Base-by-base conservation (phyloP, 2,888 invertebrate genomes). In the Eumerus sabulonum region DNA sequence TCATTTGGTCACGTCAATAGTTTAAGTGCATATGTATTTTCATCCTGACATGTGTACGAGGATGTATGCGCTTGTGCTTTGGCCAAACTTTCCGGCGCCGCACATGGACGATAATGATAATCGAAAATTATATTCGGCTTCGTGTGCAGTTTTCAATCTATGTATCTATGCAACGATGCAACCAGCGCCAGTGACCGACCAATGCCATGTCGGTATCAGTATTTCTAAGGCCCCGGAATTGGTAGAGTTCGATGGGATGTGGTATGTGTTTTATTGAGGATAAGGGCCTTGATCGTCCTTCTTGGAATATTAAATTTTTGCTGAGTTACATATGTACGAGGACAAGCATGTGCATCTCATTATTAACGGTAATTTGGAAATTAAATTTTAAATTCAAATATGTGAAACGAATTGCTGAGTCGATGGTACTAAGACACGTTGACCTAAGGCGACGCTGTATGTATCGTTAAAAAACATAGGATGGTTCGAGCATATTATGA, bases 291-390 rank as follows among this genome's bases (percentile, higher is more conserved):
- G 14, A 53, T 36, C 40, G 12, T 62, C 62, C 70, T 17, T 42
- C 70, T 62, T 54, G 53, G 48, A 70, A 70, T 70, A 62, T 62
- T 44, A 62, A 70, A 62, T 56, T 60, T 70, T 62, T 70, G 62
- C 54, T 70, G 62, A 62, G 54, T 54, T 40, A 54, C 54, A 62
- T 27, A 27, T 7, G 27, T 27, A 27, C 27, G 27, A 27, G 27
- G 27, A 27, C 27, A 27, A 2, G 7, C 62, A n/a, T 42, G 16
- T 47, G 70, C 70, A 70, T 54, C 47, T 70, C 70, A 70, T 62
- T 62, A 62, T 48, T 35, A 19, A 48, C 53, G 17, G 68, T 70
- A 62, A 70, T 70, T 70, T 54, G 51, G 53, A 47, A 60, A 70
- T 54, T 70, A 48, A 54, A 70, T 54, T 70, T 70, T 47, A 70